Percentiles rank a stretch among this genome's conserved stretches.
These are phyloP conservation scores for Formicarius rufipectus DNA, from an alignment of 2,113 vertebrate genomes.

Conservation along the genomic window DNA sequence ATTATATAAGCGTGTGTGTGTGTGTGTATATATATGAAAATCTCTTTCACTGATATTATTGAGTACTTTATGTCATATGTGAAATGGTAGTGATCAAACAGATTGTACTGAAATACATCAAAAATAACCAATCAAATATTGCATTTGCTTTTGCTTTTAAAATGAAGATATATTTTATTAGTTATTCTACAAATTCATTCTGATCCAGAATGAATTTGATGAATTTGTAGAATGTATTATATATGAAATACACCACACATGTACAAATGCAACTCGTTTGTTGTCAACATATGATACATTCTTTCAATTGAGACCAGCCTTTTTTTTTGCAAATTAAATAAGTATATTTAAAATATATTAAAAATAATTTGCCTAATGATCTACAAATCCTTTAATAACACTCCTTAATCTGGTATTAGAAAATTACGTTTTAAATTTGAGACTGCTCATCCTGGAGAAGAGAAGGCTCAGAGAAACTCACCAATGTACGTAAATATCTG, in stretches of 20 bases:
- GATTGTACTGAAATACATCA: background rate
- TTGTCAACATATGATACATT: background rate
- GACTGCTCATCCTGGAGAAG: background rate
- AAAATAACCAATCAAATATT: background rate
- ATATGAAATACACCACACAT: background rate
- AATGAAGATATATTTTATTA: background rate
- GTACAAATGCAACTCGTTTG: background rate
- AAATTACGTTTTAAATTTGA: background rate
- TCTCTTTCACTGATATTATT: background rate
- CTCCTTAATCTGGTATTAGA: background rate
- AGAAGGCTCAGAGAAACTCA: background rate
- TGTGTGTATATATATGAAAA: background rate
- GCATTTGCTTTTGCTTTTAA: background rate
- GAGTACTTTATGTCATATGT: background rate
- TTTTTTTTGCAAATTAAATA: background rate
- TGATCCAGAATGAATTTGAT: too few species aligned
- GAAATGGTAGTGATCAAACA: background rate
- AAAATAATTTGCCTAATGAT: background rate
- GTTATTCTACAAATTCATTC: background rate
- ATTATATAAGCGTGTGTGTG: background rate
- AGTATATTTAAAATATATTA: too few species aligned
- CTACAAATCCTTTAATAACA: background rate
- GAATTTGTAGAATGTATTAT: too few species aligned
- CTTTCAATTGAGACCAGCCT: accelerated
- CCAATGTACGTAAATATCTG: background rate